phyloP scores from a whole-genome alignment of 2,113 vertebrate genomes.

The Ariopsis seemanni region DNA sequence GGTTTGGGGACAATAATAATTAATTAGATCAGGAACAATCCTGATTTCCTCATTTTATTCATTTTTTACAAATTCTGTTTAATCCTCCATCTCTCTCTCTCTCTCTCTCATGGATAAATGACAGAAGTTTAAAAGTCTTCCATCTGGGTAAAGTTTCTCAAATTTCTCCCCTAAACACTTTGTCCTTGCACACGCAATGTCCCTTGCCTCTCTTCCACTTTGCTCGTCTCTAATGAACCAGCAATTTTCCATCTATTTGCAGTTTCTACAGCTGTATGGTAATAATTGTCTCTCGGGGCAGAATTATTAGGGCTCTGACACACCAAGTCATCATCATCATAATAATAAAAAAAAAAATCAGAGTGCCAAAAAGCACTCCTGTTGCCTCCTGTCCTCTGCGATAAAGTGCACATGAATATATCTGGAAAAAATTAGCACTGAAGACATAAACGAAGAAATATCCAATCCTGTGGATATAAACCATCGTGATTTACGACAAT shows the following conservation, averaged over 20 bases:
- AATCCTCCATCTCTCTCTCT: too few species aligned
- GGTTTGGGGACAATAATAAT: neutral
- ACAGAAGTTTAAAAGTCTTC: neutral
- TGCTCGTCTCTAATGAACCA: neutral
- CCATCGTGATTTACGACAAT: too few species aligned
- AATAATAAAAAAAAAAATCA: neutral
- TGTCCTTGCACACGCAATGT: neutral
- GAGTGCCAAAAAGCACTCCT: neutral
- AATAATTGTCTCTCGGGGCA: conserved; percentile 1
- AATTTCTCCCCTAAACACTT: neutral
- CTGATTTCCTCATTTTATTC: too few species aligned
- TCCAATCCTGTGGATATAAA: too few species aligned
- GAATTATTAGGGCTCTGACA: conserved; percentile 4
- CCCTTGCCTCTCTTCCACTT: neutral
- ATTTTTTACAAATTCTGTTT: too few species aligned
- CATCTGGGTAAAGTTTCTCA: neutral
- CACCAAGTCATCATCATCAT: too few species aligned
- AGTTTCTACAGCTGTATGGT: neutral
- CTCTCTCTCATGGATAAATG: neutral
- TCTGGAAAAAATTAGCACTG: too few species aligned
- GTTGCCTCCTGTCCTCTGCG: neutral
- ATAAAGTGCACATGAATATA: neutral
- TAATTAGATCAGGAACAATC: neutral
- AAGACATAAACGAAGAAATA: too few species aligned
- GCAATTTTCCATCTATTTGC: neutral